Conservation (phyloP, 1,140 invertebrate genomes). For the Metopolophium dirhodum region DNA sequence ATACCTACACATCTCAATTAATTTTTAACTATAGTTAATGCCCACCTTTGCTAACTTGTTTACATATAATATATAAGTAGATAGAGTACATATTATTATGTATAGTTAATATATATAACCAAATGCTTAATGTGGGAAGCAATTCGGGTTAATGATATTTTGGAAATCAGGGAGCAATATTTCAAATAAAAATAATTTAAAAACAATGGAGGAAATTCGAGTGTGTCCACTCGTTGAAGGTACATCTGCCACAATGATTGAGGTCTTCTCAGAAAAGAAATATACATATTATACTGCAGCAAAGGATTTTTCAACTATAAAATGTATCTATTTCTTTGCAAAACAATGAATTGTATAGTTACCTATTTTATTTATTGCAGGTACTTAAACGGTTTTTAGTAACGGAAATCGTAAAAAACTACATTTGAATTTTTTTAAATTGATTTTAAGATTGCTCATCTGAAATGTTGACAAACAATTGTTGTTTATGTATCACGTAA, state of each 20-base stretch:
- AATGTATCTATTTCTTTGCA: neutral
- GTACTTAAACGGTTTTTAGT: neutral
- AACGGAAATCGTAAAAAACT: neutral
- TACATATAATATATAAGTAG: too few species aligned
- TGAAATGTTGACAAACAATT: neutral
- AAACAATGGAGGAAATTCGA: neutral
- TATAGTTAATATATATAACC: too few species aligned
- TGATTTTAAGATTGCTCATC: neutral
- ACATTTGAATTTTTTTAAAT: neutral
- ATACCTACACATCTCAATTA: too few species aligned
- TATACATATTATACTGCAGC: neutral
- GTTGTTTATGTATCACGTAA: neutral
- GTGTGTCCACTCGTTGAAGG: neutral
- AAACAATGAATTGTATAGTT: neutral
- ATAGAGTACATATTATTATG: too few species aligned
- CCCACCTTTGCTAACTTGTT: too few species aligned
- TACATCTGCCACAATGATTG: neutral
- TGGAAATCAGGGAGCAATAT: too few species aligned
- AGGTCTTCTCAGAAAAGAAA: neutral
- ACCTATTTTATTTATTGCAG: neutral
- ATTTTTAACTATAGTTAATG: too few species aligned
- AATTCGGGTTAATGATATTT: too few species aligned
- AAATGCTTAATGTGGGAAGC: neutral
- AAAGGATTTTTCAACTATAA: neutral
- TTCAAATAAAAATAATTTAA: too few species aligned